A percentile compares a stretch with the other conserved stretches of the same genome.
Conservation (phyloP, 2,888 invertebrate species). For the Thecocarcelia acutangulata region DNA sequence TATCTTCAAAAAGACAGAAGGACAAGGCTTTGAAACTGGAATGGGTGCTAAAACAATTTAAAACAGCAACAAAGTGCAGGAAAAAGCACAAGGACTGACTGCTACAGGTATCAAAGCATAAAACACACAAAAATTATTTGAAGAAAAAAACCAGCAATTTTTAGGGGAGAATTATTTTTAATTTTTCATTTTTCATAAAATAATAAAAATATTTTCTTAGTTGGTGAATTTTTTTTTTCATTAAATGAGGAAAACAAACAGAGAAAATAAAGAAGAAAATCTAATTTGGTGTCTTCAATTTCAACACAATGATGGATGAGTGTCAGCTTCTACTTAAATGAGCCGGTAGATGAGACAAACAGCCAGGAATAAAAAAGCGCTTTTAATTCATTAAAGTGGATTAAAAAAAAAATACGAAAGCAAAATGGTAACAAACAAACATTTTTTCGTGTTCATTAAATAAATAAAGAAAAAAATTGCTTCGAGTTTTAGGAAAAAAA, state of each 20-base stretch:
- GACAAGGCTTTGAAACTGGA: slow-evolving; percentile 12
- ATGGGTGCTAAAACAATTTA: slow-evolving; percentile 57
- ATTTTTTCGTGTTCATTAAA: slow-evolving; percentile 61
- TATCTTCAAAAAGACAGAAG: slow-evolving; percentile 57
- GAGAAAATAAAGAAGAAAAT: slow-evolving; percentile 57
- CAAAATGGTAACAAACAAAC: slow-evolving; percentile 49
- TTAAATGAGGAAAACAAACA: not conserved
- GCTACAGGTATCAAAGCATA: slow-evolving; percentile 62
- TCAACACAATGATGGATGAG: slow-evolving; percentile 67
- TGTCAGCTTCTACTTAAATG: slow-evolving; percentile 66
- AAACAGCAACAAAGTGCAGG: slow-evolving; percentile 1
- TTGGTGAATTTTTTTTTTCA: slow-evolving; percentile 5
- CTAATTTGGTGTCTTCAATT: slow-evolving; percentile 67
- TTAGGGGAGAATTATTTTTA: slow-evolving; percentile 49
- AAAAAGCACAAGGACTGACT: slow-evolving; percentile 21
- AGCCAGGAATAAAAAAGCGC: slow-evolving; percentile 19
- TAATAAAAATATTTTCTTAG: slow-evolving; percentile 42
- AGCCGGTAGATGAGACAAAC: slow-evolving; percentile 49
- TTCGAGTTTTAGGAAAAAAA: slow-evolving; percentile 24
- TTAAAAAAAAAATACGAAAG: slow-evolving; percentile 44
- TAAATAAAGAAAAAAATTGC: slow-evolving; percentile 49
- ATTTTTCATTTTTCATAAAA: slow-evolving; percentile 34
- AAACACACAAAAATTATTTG: slow-evolving; percentile 41
- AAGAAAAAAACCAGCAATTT: slow-evolving; percentile 35
- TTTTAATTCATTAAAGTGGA: slow-evolving; percentile 69